These are phyloP conservation scores for Meandrusa payeni DNA, from an alignment of 2,888 invertebrate species.

Conservation along the genomic window DNA sequence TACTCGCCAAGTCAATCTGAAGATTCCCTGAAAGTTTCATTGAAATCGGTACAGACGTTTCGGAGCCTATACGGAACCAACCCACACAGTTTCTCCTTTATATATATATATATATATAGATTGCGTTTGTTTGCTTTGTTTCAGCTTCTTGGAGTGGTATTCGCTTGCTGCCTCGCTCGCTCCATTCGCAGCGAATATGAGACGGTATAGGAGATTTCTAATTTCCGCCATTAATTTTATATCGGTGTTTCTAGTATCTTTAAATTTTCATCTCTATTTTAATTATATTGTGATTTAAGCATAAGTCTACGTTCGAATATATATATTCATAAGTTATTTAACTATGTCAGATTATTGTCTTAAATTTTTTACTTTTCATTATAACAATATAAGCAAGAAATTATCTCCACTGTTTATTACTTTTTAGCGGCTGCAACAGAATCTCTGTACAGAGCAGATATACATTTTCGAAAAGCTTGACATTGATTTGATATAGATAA, in stretches of 20 bases:
- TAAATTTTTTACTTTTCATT: slow-evolving; percentile 17
- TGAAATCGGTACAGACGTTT: too few species aligned
- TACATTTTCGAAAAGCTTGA: too few species aligned
- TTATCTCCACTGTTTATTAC: slow-evolving; percentile 33
- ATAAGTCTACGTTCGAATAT: slow-evolving; percentile 20
- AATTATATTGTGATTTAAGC: slow-evolving; percentile 44
- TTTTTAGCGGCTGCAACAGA: neutral
- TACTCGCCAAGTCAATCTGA: too few species aligned
- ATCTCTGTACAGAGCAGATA: neutral
- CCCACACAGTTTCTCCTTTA: too few species aligned
- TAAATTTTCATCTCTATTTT: slow-evolving; percentile 15
- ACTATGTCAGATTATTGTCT: slow-evolving; percentile 15
- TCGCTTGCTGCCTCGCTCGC: slow-evolving; percentile 95
- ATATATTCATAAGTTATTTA: slow-evolving; percentile 20
- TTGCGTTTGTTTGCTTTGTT: too few species aligned
- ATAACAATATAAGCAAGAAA: too few species aligned
- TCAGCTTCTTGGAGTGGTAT: slow-evolving; percentile 93
- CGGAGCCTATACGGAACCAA: too few species aligned
- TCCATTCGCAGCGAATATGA: slow-evolving; percentile 96
- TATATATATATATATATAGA: too few species aligned
- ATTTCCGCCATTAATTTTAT: slow-evolving; percentile 14
- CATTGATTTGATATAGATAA: too few species aligned
- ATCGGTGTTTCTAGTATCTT: slow-evolving; percentile 16
- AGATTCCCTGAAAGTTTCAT: too few species aligned
- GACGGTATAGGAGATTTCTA: slow-evolving; percentile 81